Evolutionary conservation across 2,113 vertebrate genomes (phyloP), one percentile per base, ranked within the genome.

Genomic region (Rhynchopsitta pachyrhyncha): DNA sequence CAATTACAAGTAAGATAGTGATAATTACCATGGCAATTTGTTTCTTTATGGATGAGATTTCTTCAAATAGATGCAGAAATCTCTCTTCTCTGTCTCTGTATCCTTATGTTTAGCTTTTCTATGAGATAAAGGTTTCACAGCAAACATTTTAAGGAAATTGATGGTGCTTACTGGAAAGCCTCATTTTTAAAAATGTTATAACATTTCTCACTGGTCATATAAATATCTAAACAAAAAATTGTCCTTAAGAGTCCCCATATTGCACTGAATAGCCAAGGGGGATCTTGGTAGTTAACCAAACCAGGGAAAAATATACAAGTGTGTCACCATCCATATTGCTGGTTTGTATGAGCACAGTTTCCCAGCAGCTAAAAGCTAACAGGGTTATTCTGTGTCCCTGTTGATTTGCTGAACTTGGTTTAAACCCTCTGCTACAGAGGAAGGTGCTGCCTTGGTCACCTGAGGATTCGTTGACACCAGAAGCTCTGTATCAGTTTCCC

Each of bases 11-110:
- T 53, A 82, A 94, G 90, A 95, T 8, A 76, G 94, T 19, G 94
- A 92, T 95, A 91, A 97, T 97, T 97, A 95, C 85, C 95, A 94
- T 96, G 96, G 90, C 92, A 96, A 95, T 97, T 97, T 95, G 94
- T 93, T 97, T 44, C 95, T 97, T 97, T 96, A 94, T 97, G 90
- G 94, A 97, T 97, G 90, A 97, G 89, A 73, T 83, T 88, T 93
- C 95, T 96, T 92, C 91, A 98, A 96, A 96, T 76, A 95, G 89
- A 95, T 91, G 95, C 93, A 93, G 95, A 96, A 90, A 95, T 96
- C 93, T 96, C 92, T 97, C 91, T 76, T 88, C 88, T 41, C 86
- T 91, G 80, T 74, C 91, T 78, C 86, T 57, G 57, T 49, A 74
- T 59, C 92, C 96, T 91, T 97, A 83, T 97, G 97, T 92, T 97